A percentile compares a stretch with the other conserved stretches of the same genome.
Evolutionary conservation across 2,797 vertebrate species (phyloP).

Genomic region (Labroides dimidiatus): DNA sequence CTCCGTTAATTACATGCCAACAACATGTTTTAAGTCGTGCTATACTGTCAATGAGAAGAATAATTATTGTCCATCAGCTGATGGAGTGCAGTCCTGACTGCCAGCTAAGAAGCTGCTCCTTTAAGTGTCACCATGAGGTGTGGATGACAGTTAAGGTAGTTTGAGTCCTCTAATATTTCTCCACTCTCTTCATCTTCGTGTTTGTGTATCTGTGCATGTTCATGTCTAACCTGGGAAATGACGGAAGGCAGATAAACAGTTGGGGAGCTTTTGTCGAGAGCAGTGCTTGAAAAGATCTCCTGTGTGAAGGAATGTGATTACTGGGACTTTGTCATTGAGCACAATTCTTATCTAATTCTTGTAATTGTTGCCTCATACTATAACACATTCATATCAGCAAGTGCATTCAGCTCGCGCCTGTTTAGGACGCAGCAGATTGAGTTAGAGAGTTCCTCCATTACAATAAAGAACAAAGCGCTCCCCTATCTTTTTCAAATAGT

Average conservation of each 20-base stretch:
- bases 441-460: slow-evolving; percentile 70
- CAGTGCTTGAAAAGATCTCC: slow-evolving; percentile 34
- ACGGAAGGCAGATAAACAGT: slow-evolving; percentile 31
- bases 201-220: slow-evolving; percentile 6
- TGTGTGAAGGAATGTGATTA: slow-evolving; percentile 58
- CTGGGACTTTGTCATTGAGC: slow-evolving; percentile 19
- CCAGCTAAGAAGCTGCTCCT: slow-evolving; percentile 5
- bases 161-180: neutral
- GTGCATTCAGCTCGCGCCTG: slow-evolving; percentile 55
- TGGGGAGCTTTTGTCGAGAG: slow-evolving; percentile 7
- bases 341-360: slow-evolving; percentile 73
- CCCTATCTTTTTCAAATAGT: slow-evolving; percentile 69
- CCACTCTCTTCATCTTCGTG: slow-evolving; percentile 26
- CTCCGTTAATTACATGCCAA: slow-evolving; percentile 1
- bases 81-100: neutral
- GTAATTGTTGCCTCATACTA: slow-evolving; percentile 80
- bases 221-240: slow-evolving; percentile 51
- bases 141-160: neutral
- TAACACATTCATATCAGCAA: slow-evolving; percentile 62
- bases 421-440: slow-evolving; percentile 50
- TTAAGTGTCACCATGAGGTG: slow-evolving; percentile 5
- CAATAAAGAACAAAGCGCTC: slow-evolving; percentile 71
- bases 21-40: slow-evolving; percentile 10
- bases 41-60: slow-evolving; percentile 3
- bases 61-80: slow-evolving; percentile 16